phyloP scores from a whole-genome alignment of 2,888 invertebrate genomes.

The Acrobasis suavella region DNA sequence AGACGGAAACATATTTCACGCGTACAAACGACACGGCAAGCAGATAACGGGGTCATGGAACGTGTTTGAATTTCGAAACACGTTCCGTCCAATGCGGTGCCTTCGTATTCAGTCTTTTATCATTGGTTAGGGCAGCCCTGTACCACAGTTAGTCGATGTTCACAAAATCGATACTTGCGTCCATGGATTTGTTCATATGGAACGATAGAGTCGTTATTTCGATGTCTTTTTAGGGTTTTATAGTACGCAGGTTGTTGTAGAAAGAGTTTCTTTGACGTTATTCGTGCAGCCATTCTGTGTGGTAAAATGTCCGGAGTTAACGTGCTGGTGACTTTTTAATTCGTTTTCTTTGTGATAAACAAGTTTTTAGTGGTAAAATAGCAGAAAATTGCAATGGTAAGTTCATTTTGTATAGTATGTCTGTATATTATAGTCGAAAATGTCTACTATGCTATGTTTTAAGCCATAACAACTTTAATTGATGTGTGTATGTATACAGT shows the following conservation, averaged over 20 bases:
- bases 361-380: slow-evolving; percentile 56
- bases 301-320: slow-evolving; percentile 71
- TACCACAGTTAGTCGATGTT: slow-evolving; percentile 50
- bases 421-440: slow-evolving; percentile 1
- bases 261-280: slow-evolving; percentile 66
- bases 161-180: slow-evolving; percentile 62
- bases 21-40: slow-evolving; percentile 46
- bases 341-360: slow-evolving; percentile 65
- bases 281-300: slow-evolving; percentile 74
- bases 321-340: slow-evolving; percentile 68
- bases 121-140: slow-evolving; percentile 64
- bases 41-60: slow-evolving; percentile 76
- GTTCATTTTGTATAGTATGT: slow-evolving; percentile 34
- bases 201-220: slow-evolving; percentile 43
- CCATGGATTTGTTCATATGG: slow-evolving; percentile 34
- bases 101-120: slow-evolving; percentile 58
- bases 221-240: slow-evolving; percentile 42
- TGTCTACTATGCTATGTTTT: background rate
- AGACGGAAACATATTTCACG: slow-evolving; percentile 51
- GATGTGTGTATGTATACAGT: slow-evolving; percentile 18
- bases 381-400: slow-evolving; percentile 56
- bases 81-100: slow-evolving; percentile 75
- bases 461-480: background rate
- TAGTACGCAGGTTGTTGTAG: slow-evolving; percentile 58
- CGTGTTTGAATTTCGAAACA: slow-evolving; percentile 80